Evolutionary conservation across 2,113 vertebrate species (phyloP), one percentile per base, ranked within the genome.

Genomic region (Semnornis frantzii): DNA sequence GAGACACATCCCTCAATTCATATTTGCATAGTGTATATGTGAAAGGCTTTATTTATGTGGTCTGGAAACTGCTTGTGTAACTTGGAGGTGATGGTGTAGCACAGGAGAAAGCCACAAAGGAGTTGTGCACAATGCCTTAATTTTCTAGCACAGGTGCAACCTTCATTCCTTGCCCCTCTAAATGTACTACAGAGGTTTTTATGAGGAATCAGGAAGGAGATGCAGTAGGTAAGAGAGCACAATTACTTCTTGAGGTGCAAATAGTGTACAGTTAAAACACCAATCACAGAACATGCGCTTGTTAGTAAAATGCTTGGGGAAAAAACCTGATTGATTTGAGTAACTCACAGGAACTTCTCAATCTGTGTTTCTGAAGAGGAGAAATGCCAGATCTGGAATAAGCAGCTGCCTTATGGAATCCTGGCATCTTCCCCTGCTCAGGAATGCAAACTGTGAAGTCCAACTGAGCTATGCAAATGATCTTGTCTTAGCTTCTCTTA

Each of bases 401-500:
- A 94, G 93, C 75, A 37, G 42, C 76, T 96, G 87, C 94, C 94
- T 93, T 96, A 95, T 96, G 91, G 94, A 96, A 93, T 92, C 94
- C 93, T 95, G 95, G 94, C 81, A 1, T 95, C 94, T 96, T 92
- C 64, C 90, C 86, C 91, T 94, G 89, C 72, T 93, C 92, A 95
- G 81, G 96, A 96, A 96, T 94, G 91, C 96, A 96, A 84, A 95
- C 93, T 90, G 92, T 88, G 94, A 95, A 92, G 89, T 96, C 96
- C 88, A 93, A 64, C 71, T 17, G 68, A 92, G 86, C 94, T 94
- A 95, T 96, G 95, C 87, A 96, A 94, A 95, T 95, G 44, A 76
- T 62, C 66, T 83, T 69, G 91, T 96, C 66, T 96, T 92, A 90
- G 81, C 83, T 86, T 69, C 54, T 94, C 63, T 90, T 96, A 96